Evolutionary conservation across 2,797 vertebrate genomes (phyloP), one percentile per base, ranked within the genome.

Genomic region (Scolopax bukidnonensis): DNA sequence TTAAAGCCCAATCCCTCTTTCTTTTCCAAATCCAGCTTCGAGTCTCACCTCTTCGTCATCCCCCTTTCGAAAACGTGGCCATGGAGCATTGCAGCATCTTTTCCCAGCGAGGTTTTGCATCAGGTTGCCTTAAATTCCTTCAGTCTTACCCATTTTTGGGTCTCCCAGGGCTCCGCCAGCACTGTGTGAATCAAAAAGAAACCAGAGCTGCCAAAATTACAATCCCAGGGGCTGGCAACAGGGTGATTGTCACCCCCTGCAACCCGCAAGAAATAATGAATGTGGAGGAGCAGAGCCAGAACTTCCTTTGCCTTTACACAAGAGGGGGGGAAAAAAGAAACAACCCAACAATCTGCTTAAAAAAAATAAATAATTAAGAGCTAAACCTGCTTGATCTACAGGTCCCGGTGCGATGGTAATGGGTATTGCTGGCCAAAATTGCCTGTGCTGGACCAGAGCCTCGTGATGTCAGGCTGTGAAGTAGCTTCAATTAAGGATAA

Each of bases 61-160:
- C 56, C 40, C 45, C 11, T 71, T 51, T 40, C 2, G 4, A 19
- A 87, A 87, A 36, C 0, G 9, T 18, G 32, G 70, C 41, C 2
- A 2, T 4, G 41, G 77, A 61, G 18, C 4, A 2, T 19, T 53
- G 63, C 1, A 1, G 33, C 57, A 9, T n/a, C 36, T 9, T 45
- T 7, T 10, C 27, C 59, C 27, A 8, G 1, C 16, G 24, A 75
- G 19, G 25, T 63, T 77, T 33, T 38, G 53, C 28, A 7, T 6
- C 45, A 21, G 10, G 28, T 25, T 36, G 38, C 38, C 3, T 0
- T 3, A 27, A 67, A 6, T 36, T 40, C 67, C 38, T 48, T 40
- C 3, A 3, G 18, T 7, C 50, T 40, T 4, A 15, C 27, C 75
- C 21, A 0, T 32, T 38, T 20, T 43, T 2, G 12, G 48, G 0